Evolutionary conservation across 2,888 invertebrate species (phyloP).

Genomic region (Drosophila nr. medialis): DNA sequence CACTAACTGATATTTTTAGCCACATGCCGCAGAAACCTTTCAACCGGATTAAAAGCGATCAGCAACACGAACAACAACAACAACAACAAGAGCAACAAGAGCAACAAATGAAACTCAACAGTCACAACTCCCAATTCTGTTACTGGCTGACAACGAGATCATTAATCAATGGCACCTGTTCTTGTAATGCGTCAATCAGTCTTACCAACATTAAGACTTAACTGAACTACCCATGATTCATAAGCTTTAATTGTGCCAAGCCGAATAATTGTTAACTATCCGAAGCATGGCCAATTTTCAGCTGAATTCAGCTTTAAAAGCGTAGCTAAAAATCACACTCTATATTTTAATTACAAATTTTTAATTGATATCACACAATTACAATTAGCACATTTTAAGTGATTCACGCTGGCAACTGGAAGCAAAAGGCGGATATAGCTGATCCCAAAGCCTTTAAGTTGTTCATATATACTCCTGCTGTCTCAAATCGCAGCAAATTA

Average conservation of each 20-base stretch:
- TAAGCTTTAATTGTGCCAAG: slow-evolving; percentile 19
- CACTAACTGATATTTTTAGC: slow-evolving; percentile 41
- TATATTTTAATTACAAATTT: slow-evolving; percentile 12
- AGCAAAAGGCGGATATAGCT: neutral
- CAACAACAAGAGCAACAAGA: neutral
- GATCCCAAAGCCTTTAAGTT: neutral
- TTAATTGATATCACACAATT: slow-evolving; percentile 9
- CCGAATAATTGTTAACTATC: slow-evolving; percentile 28
- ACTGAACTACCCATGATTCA: slow-evolving; percentile 46
- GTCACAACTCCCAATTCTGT: neutral
- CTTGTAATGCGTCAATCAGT: slow-evolving; percentile 41
- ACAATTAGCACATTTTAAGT: slow-evolving; percentile 8
- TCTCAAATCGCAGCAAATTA: neutral
- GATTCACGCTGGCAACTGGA: neutral
- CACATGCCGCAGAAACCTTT: slow-evolving; percentile 35
- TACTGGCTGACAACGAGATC: slow-evolving; percentile 42
- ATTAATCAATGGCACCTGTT: slow-evolving; percentile 46
- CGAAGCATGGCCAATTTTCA: slow-evolving; percentile 24
- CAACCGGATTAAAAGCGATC: slow-evolving; percentile 66
- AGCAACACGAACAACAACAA: neutral
- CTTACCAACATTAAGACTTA: slow-evolving; percentile 7
- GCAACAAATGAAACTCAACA: neutral
- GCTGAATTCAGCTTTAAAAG: slow-evolving; percentile 12
- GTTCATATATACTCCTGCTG: neutral
- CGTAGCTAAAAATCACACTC: slow-evolving; percentile 1